Percentiles rank a stretch among this genome's conserved stretches.
phyloP scores from a whole-genome alignment of 2,888 invertebrate genomes.

The Tanypteryx hageni region DNA sequence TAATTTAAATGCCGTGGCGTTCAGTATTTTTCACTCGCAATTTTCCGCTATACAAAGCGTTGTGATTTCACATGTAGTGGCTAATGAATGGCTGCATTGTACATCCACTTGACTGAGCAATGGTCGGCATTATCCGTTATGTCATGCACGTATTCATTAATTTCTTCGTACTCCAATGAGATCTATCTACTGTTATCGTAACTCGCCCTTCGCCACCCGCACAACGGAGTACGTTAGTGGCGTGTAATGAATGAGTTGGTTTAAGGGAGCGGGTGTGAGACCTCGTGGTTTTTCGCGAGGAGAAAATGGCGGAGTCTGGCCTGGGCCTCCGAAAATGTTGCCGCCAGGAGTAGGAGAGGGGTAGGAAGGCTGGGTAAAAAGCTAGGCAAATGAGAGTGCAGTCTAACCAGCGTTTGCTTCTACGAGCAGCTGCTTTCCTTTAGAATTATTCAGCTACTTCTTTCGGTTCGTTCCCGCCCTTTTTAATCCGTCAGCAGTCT shows the following conservation, averaged over 20 bases:
- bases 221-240: neutral
- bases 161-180: neutral
- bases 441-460: neutral
- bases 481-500: neutral
- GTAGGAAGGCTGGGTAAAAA: neutral
- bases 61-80: neutral
- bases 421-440: neutral
- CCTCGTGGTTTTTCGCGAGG: neutral
- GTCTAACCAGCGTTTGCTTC: slow-evolving; percentile 4
- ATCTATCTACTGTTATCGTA: neutral
- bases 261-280: neutral
- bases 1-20: neutral
- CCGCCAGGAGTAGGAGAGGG: neutral
- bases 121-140: too few relatives aligned
- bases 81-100: neutral
- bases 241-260: slow-evolving; percentile 13
- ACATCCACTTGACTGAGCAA: neutral
- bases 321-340: slow-evolving; percentile 38
- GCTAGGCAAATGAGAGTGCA: neutral
- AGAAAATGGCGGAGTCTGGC: slow-evolving; percentile 56
- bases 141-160: neutral
- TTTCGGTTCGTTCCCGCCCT: slow-evolving; percentile 49
- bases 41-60: neutral
- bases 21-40: neutral
- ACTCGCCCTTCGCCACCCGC: slow-evolving; percentile 7